phyloP scores from a whole-genome alignment of 2,113 vertebrate genomes.

The Noturus placidus region DNA sequence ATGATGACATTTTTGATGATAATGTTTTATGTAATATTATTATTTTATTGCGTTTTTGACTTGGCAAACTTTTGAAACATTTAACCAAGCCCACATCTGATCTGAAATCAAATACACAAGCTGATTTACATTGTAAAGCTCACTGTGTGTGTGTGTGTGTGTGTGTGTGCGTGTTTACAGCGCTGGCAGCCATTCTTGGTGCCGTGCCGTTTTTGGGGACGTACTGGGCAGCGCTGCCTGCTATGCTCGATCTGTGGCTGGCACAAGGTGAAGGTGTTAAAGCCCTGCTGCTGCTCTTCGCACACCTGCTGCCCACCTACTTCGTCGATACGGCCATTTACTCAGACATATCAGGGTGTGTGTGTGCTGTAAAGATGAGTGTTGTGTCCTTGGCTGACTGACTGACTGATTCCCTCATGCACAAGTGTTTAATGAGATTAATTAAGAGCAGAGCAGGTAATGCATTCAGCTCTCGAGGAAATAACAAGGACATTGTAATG shows the following conservation, averaged over 20 bases:
- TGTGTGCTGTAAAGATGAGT: constrained; percentile 17
- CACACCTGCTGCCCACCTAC: constrained; percentile 95
- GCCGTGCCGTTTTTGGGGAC: constrained; percentile 96
- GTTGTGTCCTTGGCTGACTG: constrained; percentile 24
- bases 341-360: constrained; percentile 96
- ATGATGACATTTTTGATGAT: background rate
- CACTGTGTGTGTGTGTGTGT: background rate
- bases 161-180: constrained; percentile 54
- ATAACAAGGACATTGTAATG: constrained; percentile 12
- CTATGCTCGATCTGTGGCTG: constrained; percentile 93
- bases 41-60: background rate
- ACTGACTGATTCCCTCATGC: constrained; percentile 5
- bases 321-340: constrained; percentile 99
- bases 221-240: constrained; percentile 94
- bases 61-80: background rate
- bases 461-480: constrained; percentile 18
- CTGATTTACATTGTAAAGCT: background rate
- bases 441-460: constrained; percentile 31
- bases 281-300: constrained; percentile 87
- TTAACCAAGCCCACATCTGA: background rate
- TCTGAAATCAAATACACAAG: background rate
- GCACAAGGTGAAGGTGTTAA: constrained; percentile 89
- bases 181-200: constrained; percentile 91
- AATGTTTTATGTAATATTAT: background rate
- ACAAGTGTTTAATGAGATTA: constrained; percentile 39